These are phyloP conservation scores for Stegodyphus mimosarum DNA, from an alignment of 1,140 invertebrate genomes.

Conservation along the genomic window DNA sequence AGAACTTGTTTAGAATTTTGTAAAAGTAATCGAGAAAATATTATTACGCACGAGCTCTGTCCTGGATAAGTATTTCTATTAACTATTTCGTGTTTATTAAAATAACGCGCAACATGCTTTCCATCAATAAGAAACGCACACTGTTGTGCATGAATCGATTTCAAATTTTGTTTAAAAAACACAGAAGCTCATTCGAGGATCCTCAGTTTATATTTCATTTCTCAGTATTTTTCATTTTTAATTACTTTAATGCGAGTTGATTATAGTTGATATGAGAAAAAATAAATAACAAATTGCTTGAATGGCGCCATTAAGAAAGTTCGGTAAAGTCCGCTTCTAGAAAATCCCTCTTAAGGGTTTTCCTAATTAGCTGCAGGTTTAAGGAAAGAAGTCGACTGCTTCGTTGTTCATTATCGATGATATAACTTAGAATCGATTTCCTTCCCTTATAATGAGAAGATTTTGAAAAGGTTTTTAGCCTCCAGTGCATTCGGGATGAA, in stretches of 20 bases:
- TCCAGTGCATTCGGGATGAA: background rate
- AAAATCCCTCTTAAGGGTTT: constrained; percentile 47
- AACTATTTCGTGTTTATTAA: too few species aligned
- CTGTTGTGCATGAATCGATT: too few species aligned
- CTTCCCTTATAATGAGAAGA: constrained; percentile 37
- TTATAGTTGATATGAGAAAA: constrained; percentile 28
- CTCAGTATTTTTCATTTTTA: constrained; percentile 38
- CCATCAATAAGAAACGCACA: too few species aligned
- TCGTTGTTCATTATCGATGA: constrained; percentile 52
- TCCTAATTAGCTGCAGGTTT: constrained; percentile 43
- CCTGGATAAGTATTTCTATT: too few species aligned
- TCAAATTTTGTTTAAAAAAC: too few species aligned
- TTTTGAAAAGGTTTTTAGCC: background rate
- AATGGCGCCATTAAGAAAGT: constrained; percentile 45
- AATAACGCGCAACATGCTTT: too few species aligned
- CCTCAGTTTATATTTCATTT: background rate
- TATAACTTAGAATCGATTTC: constrained; percentile 42
- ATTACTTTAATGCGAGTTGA: constrained; percentile 51
- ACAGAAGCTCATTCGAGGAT: too few species aligned
- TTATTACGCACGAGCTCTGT: too few species aligned
- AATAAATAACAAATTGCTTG: constrained; percentile 34
- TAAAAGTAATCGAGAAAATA: too few species aligned
- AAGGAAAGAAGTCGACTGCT: constrained; percentile 9
- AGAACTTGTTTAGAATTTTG: too few species aligned
- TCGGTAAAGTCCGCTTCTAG: constrained; percentile 6